Evolutionary conservation across 2,888 invertebrate genomes (phyloP), one percentile per base, ranked within the genome.

Genomic region (Abscondita cerata): DNA sequence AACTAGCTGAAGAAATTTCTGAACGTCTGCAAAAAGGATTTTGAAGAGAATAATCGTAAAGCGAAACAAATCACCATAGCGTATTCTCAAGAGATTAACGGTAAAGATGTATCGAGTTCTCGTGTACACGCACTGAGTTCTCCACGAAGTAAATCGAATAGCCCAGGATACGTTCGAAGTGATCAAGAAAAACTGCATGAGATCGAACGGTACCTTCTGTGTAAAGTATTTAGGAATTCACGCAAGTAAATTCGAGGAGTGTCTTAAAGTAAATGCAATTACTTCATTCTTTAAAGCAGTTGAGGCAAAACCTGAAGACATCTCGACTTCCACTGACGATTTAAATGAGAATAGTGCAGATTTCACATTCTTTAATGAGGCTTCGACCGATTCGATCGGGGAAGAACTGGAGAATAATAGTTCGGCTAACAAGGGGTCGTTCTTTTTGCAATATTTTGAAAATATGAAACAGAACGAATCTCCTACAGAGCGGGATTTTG

Each of bases 11-110:
- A 50, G 97, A 98, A 83, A 87, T 98, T 46, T 86, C 87, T 15
- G 95, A 95, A 74, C 85, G 97, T 54, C 80, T 97, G 18, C 86
- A 89, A 40, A 89, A 90, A 74, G n/a, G 97, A 97, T 81, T 82
- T 86, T 0, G 78, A 86, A 46, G 90, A 96, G 82, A 95, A 93
- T 74, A 90, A 91, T 72, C 86, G 96, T 52, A 86, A 85, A 31
- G 95, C 95, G 0, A 88, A 89, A 77, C 85, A 89, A 73, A 85
- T 96, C 82, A 90, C 91, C 0, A 86, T 95, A 0, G 89, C 88
- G 77, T 90, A 88, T 73, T 81, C 87, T 1, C 82, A 84, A 50
- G 84, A 86, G 69, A 80, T 85, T 52, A 76, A 83, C 11, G 80
- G 83, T 0, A 84, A 83, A 53, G 86, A 88, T 67, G 77, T 84